Conservation (phyloP, 1,140 invertebrate genomes). For the Heliconius congener region DNA sequence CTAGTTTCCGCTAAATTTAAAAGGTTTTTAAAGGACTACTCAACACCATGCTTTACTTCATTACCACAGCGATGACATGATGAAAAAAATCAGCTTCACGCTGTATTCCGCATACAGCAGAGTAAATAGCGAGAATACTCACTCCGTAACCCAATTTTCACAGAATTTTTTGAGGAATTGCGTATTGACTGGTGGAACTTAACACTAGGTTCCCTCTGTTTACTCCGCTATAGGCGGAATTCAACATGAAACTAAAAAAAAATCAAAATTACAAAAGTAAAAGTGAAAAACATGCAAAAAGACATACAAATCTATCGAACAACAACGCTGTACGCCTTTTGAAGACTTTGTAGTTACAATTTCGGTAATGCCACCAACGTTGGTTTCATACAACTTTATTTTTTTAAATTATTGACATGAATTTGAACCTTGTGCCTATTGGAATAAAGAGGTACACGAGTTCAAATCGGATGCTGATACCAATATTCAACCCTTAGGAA, state of each 20-base stretch:
- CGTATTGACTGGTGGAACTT: not conserved
- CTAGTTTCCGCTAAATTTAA: too few species aligned
- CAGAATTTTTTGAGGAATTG: too few species aligned
- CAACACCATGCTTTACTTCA: too few species aligned
- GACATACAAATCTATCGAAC: not conserved
- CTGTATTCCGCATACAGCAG: too few species aligned
- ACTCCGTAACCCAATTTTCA: too few species aligned
- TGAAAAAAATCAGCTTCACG: too few species aligned
- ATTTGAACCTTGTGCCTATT: conserved; percentile 33
- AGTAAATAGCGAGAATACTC: too few species aligned
- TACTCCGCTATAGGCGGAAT: not conserved
- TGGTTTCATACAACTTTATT: conserved; percentile 39
- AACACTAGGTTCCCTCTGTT: not conserved
- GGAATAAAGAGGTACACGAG: conserved; percentile 22
- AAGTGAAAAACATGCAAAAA: not conserved
- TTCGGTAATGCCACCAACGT: conserved; percentile 58
- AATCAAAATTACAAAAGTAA: not conserved
- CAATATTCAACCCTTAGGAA: conserved; percentile 70
- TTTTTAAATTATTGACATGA: conserved; percentile 3
- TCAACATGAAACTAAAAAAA: not conserved
- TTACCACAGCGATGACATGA: too few species aligned
- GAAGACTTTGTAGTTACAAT: conserved; percentile 42
- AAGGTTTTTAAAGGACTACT: too few species aligned
- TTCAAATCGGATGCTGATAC: conserved; percentile 20
- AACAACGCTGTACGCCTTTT: not conserved